Base-by-base conservation (phyloP, 2,113 vertebrate species). In the Nannobrachium achirus region DNA sequence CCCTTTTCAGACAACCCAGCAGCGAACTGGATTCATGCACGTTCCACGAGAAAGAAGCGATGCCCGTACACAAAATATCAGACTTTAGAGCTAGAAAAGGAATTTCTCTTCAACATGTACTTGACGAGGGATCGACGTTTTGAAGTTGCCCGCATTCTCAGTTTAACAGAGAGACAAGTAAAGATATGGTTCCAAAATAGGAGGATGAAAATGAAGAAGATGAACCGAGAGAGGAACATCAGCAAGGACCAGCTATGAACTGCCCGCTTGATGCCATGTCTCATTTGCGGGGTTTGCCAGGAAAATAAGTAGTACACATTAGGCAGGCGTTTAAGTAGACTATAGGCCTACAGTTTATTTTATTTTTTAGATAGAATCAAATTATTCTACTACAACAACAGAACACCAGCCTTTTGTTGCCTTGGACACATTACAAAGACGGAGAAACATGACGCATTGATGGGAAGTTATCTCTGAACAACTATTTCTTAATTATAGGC, bases 121-220 rank as follows among this genome's bases (percentile, higher is more conserved):
- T 91, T 99, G 91, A 99, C 96, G 11, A 92, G 97, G 78, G 97
- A 99, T 82, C 95, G 97, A 20, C 95, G 97, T 76, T 99, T 95
- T 48, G 97, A 99, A 81, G 96, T 99, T 61, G 97, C 97, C 80
- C 94, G 97, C 84, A 98, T 98, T 88, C 92, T 99, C 81, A 98
- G 94, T 89, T 94, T 99, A 82, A 99, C 97, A 62, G 97, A 99
- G 86, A 95, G 97, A 90, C 97, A 99, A 90, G 97, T 99, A 85
- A 99, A 99, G 94, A 99, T 99, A 83, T 99, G 97, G 97, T 99
- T 99, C 89, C 97, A 99, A 87, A 99, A 99, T 92, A 94, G 97
- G 81, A 95, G 97, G 88, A 99, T 99, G 97, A 99, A 99, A 94
- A 99, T 99, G 97, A 99, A 99, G 94, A 99, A 99, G 92, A 95